phyloP scores from a whole-genome alignment of 2,113 vertebrate genomes.

The Edolisoma coerulescens region DNA sequence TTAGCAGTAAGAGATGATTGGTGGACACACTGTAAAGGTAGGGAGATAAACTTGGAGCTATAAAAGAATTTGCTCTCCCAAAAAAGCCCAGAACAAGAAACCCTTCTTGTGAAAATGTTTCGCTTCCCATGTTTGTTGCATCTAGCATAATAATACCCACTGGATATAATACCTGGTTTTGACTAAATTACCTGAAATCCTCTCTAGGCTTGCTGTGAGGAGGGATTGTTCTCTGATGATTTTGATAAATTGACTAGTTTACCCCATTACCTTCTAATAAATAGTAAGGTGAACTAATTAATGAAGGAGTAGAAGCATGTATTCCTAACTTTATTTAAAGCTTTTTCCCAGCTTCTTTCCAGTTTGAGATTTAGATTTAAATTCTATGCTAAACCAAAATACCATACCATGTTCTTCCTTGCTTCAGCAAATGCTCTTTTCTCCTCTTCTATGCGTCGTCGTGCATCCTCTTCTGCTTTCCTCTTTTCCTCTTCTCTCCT shows the following conservation, averaged over 20 bases:
- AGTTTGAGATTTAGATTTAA: neutral
- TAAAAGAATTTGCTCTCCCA: neutral
- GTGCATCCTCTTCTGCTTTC: slow-evolving; percentile 86
- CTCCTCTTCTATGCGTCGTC: slow-evolving; percentile 89
- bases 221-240: neutral
- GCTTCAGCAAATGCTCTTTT: slow-evolving; percentile 92
- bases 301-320: neutral
- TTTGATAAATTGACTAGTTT: neutral
- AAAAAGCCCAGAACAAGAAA: neutral
- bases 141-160: neutral
- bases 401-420: slow-evolving; percentile 87
- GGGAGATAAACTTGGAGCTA: neutral
- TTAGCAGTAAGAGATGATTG: neutral
- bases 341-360: neutral
- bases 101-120: neutral
- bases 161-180: neutral
- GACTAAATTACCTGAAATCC: neutral
- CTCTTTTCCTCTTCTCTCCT: slow-evolving; percentile 86
- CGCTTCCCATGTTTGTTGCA: neutral
- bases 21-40: neutral
- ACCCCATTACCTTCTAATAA: neutral
- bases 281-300: neutral
- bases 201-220: neutral
- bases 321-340: neutral
- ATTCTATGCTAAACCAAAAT: neutral